Evolutionary conservation across 2,113 vertebrate species (phyloP), one percentile per base, ranked within the genome.

Genomic region (Oenanthe oenanthe): DNA sequence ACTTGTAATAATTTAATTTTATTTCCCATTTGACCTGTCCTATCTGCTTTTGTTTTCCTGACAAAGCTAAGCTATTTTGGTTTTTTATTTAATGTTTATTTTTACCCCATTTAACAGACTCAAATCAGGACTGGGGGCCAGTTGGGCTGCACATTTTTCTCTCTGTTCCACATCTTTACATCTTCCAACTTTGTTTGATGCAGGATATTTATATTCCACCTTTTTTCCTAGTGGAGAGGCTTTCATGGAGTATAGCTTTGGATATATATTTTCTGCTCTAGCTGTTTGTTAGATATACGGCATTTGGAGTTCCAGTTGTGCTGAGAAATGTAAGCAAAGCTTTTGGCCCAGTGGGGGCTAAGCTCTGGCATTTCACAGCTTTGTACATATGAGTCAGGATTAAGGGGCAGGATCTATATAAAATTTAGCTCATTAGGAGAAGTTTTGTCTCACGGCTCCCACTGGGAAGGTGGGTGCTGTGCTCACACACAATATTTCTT

Each of bases 281-380:
- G 87, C 89, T 95, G 57, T 89, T 96, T 34, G 2, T 89, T 89
- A 85, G 73, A 79, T 77, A 90, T 17, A 83, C 67, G 88, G 63
- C 53, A 36, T 61, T 92, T 89, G 80, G 77, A 85, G 84, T 92
- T 95, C 89, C 53, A 92, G 80, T 89, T 92, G 83, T 70, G 84
- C 84, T 65, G 70, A 82, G 77, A 95, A 95, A 92, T 65, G 54
- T 87, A 95, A 96, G 91, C 87, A 92, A 94, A 91, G 84, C 86
- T 96, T 95, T 92, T 95, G 89, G 73, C 93, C 91, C 93, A 78
- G 84, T 87, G 93, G 80, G 76, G 82, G 73, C 84, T 92, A 65
- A 85, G 54, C 77, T 51, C 32, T 95, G 84, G 77, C 66, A 72
- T 91, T 85, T 89, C 77, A 18, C 73, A 72, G 45, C 66, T 91